Evolutionary conservation across 2,797 vertebrate genomes (phyloP).

Genomic region (Anniella stebbinsi): DNA sequence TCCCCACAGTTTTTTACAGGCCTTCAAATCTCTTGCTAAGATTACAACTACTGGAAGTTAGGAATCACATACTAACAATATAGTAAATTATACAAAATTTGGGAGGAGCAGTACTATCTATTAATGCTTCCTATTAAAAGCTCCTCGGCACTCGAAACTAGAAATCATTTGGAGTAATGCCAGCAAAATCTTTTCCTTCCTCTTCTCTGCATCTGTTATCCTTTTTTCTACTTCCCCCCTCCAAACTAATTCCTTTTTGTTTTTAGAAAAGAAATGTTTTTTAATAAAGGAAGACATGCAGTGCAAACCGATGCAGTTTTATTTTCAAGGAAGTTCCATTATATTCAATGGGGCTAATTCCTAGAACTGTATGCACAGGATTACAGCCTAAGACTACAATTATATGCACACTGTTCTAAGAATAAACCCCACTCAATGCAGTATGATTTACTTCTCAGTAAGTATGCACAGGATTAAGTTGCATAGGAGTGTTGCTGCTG

Average conservation of each 20-base stretch:
- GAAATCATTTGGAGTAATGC: neutral
- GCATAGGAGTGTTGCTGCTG: neutral
- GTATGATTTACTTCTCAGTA: neutral
- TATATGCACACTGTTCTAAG: neutral
- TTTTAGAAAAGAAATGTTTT: neutral
- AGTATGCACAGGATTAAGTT: neutral
- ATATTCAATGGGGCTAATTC: neutral
- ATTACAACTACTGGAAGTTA: neutral
- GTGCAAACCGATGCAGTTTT: neutral
- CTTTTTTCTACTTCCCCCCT: neutral
- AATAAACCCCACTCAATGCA: neutral
- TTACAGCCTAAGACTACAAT: neutral
- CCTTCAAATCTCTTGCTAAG: neutral
- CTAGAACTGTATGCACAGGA: neutral
- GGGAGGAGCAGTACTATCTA: neutral
- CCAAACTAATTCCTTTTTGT: neutral
- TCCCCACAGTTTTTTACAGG: neutral
- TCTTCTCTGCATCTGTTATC: slow-evolving; percentile 13
- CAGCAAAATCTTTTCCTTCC: slow-evolving; percentile 13
- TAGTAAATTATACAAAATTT: neutral
- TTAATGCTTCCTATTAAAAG: neutral
- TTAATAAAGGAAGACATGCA: neutral
- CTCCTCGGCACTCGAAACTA: neutral
- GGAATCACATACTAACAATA: neutral
- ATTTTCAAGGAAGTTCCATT: neutral